phyloP scores from a whole-genome alignment of 1,140 invertebrate species.

The Cydia pomonella region DNA sequence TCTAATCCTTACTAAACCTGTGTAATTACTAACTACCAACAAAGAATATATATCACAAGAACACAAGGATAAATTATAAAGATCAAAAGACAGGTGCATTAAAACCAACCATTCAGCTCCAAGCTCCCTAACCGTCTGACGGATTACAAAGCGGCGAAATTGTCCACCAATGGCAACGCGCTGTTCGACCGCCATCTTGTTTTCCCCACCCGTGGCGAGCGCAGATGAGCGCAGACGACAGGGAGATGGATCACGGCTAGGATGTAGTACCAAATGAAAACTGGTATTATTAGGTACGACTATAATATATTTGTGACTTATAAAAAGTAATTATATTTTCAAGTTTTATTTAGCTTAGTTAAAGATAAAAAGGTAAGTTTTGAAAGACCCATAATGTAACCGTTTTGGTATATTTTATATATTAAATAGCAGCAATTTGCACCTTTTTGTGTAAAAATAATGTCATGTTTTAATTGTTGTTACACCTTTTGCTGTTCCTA shows the following conservation, averaged over 20 bases:
- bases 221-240: conserved; percentile 47
- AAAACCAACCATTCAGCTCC: not conserved
- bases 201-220: conserved; percentile 52
- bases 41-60: not conserved
- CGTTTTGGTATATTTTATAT: no score
- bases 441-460: no score
- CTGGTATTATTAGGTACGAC: not conserved
- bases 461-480: no score
- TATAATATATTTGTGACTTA: not conserved
- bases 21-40: not conserved
- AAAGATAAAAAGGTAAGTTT: no score
- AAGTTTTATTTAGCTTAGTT: no score
- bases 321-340: no score
- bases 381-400: no score
- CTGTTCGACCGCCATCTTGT: conserved; percentile 59
- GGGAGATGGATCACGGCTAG: conserved; percentile 53
- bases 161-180: conserved; percentile 52
- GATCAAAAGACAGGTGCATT: not conserved
- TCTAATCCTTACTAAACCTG: no score
- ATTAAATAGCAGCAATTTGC: no score
- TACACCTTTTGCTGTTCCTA: no score
- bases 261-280: conserved; percentile 29
- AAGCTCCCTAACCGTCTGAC: not conserved
- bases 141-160: conserved; percentile 5
- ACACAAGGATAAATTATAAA: not conserved